A percentile compares a stretch with the other conserved stretches of the same genome.
Evolutionary conservation across 2,888 invertebrate species (phyloP).

Genomic region (Agonum fuliginosum): DNA sequence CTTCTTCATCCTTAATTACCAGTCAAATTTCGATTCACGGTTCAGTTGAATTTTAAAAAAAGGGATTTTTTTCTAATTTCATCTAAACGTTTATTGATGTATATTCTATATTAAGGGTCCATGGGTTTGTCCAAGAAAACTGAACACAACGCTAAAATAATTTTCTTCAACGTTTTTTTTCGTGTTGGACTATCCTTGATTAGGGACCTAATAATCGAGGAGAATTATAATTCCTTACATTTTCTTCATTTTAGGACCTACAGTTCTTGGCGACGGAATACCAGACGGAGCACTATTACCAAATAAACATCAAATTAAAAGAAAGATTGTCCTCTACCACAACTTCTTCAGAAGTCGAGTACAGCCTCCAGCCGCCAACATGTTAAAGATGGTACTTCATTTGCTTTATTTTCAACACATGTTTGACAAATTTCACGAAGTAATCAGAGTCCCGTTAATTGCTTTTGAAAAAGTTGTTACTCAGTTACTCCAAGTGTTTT

Average conservation of each 20-base stretch:
- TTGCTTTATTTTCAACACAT: constrained; percentile 60
- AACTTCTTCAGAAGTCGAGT: constrained; percentile 86
- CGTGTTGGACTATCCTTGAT: too few relatives aligned
- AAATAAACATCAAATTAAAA: constrained; percentile 77
- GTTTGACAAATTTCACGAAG: constrained; percentile 24
- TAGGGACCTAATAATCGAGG: too few relatives aligned
- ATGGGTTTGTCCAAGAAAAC: too few relatives aligned
- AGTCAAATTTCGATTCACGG: too few relatives aligned
- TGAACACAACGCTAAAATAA: too few relatives aligned
- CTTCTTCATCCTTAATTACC: too few relatives aligned
- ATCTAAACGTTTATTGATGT: too few relatives aligned
- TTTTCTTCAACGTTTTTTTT: too few relatives aligned
- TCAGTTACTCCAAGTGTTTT: background rate
- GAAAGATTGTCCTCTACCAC: constrained; percentile 84
- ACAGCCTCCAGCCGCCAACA: constrained; percentile 84
- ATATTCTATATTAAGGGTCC: too few relatives aligned
- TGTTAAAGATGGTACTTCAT: constrained; percentile 74
- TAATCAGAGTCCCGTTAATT: background rate
- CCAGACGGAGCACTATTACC: constrained; percentile 76
- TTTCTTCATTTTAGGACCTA: constrained; percentile 73
- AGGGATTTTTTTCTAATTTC: too few relatives aligned
- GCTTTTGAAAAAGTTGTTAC: constrained; percentile 2
- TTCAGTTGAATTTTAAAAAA: too few relatives aligned
- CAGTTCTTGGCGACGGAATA: constrained; percentile 76
- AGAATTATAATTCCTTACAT: too few relatives aligned